Evolutionary conservation across 2,888 invertebrate species (phyloP), one percentile per base, ranked within the genome.

Genomic region (Ennomos fuscantarius): DNA sequence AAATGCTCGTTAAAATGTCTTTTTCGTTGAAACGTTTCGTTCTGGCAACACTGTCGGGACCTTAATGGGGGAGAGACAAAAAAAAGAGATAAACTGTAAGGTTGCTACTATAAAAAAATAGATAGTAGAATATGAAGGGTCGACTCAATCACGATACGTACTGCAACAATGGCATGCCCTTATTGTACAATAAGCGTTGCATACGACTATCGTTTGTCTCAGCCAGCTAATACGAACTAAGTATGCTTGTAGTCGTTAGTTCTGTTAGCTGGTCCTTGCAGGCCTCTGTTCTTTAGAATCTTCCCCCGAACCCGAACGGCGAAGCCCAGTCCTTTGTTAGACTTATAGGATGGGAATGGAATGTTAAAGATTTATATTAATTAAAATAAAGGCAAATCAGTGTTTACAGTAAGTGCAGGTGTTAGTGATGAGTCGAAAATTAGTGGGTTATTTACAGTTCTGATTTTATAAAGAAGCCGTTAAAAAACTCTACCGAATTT

Each of bases 171-270:
- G 87, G 86, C 84, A 83, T 79, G 83, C 87, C 89, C 91, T 89
- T 91, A 91, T 92, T 76, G 86, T 87, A 89, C 87, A 92, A 92
- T 92, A 92, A 92, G 92, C 90, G 92, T 92, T 92, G 92, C 91
- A 92, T 92, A 92, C 92, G 87, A 81, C 69, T 75, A 84, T 89
- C 89, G 90, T 83, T 76, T 73, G 71, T 74, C 70, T 61, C 44
- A 42, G 37, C 60, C 67, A 79, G 83, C 87, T 88, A 84, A 71
- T 72, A 73, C 70, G 81, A 84, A 84, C 86, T 86, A 86, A 82
- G 69, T 24, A 50, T 43, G 46, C 39, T 53, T 35, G 9, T 36
- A 12, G 31, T 13, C 6, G 45, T 46, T 61, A 61, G 60, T 56
- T 46, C 56, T 24, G 24, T 54, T 56, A 61, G 56, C 60, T 45